phyloP scores from a whole-genome alignment of 1,140 invertebrate species.

The Drosophila paulistorum region DNA sequence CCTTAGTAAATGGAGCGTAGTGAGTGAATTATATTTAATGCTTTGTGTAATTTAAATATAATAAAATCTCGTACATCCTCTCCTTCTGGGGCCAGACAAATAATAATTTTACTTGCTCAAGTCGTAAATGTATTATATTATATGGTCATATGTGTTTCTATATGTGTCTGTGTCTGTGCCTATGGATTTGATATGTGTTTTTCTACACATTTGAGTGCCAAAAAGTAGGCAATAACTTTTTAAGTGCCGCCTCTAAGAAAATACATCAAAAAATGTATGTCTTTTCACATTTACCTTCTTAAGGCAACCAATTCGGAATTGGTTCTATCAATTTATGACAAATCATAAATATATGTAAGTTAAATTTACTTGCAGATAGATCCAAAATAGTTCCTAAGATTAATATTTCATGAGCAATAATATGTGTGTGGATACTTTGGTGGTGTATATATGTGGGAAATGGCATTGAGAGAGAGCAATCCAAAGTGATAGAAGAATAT shows the following conservation, averaged over 20 bases:
- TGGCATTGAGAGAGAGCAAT: no score
- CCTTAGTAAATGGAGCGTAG: constrained; percentile 79
- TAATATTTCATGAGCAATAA: no score
- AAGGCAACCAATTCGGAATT: not conserved
- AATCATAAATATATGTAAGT: not conserved
- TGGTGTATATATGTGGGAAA: no score
- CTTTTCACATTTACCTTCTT: not conserved
- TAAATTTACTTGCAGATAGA: not conserved
- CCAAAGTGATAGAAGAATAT: no score
- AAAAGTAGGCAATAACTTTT: constrained; percentile 59
- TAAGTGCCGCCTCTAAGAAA: constrained; percentile 25
- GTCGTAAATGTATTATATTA: constrained; percentile 49
- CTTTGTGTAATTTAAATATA: constrained; percentile 81
- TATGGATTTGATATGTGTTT: constrained; percentile 22
- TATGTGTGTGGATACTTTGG: no score
- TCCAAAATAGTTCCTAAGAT: not conserved
- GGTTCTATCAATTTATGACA: not conserved
- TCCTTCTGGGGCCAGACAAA: constrained; percentile 43
- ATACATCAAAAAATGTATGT: constrained; percentile 1
- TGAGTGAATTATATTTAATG: constrained; percentile 81
- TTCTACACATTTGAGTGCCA: constrained; percentile 36
- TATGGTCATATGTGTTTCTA: constrained; percentile 17
- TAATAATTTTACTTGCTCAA: constrained; percentile 55
- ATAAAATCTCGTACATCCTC: constrained; percentile 63
- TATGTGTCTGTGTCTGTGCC: not conserved